Evolutionary conservation across 2,888 invertebrate genomes (phyloP).

Genomic region (Branchellion lobata): DNA sequence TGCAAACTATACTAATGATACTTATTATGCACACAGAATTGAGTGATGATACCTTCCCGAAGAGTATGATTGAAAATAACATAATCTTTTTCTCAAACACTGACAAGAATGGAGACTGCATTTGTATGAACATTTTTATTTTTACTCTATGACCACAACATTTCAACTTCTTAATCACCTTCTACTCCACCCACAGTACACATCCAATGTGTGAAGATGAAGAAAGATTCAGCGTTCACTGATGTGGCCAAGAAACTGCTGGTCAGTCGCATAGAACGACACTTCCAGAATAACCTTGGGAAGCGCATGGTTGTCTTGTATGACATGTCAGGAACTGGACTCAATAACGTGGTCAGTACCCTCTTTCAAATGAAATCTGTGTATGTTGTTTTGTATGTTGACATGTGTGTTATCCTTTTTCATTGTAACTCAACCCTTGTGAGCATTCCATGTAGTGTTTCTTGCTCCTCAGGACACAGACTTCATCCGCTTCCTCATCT

Average conservation of each 20-base stretch:
- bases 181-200: slow-evolving; percentile 66
- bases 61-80: slow-evolving; percentile 76
- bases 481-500: slow-evolving; percentile 81
- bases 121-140: slow-evolving; percentile 45
- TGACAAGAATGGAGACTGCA: slow-evolving; percentile 70
- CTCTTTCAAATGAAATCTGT: not conserved
- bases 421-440: not conserved
- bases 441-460: not conserved
- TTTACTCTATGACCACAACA: too few relatives aligned
- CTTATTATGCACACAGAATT: too few relatives aligned
- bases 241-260: slow-evolving; percentile 72
- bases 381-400: not conserved
- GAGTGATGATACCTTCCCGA: slow-evolving; percentile 71
- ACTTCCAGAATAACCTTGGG: slow-evolving; percentile 62
- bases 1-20: too few relatives aligned
- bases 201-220: slow-evolving; percentile 77
- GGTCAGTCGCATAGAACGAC: slow-evolving; percentile 82
- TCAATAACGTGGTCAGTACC: slow-evolving; percentile 72
- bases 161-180: too few relatives aligned
- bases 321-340: slow-evolving; percentile 83
- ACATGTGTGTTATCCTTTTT: not conserved
- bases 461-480: slow-evolving; percentile 73
- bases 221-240: slow-evolving; percentile 73
- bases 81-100: slow-evolving; percentile 75
- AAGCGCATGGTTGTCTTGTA: slow-evolving; percentile 81